These are phyloP conservation scores for Scarus forsteni DNA, from an alignment of 2,797 vertebrate genomes.

Conservation along the genomic window DNA sequence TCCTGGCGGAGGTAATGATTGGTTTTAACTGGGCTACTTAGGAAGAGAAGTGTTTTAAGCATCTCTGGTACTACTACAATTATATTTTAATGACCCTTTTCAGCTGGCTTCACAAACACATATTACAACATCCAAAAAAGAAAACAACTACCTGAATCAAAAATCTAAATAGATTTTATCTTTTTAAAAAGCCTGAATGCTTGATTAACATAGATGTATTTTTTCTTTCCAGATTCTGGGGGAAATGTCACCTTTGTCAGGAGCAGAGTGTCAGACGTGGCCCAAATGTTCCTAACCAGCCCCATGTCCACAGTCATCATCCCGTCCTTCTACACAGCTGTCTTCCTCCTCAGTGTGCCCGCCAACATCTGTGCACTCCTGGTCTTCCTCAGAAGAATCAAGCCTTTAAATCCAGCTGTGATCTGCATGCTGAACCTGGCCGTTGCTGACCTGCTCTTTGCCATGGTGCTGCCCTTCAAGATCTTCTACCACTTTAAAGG, in stretches of 20 bases:
- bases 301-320: constrained; percentile 85
- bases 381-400: constrained; percentile 83
- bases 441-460: constrained; percentile 88
- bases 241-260: too few relatives aligned
- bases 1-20: too few relatives aligned
- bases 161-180: too few relatives aligned
- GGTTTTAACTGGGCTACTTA: too few relatives aligned
- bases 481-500: constrained; percentile 89
- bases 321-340: constrained; percentile 88
- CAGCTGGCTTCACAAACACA: constrained; percentile 86
- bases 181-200: too few relatives aligned
- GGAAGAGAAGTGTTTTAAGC: too few relatives aligned
- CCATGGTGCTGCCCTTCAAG: constrained; percentile 89
- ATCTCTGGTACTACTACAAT: too few relatives aligned
- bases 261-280: too few relatives aligned
- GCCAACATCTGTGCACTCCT: constrained; percentile 87
- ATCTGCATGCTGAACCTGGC: constrained; percentile 94
- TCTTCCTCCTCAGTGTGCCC: constrained; percentile 87
- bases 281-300: constrained; percentile 82
- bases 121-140: constrained; percentile 91
- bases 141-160: too few relatives aligned
- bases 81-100: too few relatives aligned
- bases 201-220: too few relatives aligned
- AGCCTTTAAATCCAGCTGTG: constrained; percentile 86
- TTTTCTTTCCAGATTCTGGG: too few relatives aligned